Evolutionary conservation across 1,140 invertebrate genomes (phyloP), one percentile per base, ranked within the genome.

Genomic region (Portunus trituberculatus): DNA sequence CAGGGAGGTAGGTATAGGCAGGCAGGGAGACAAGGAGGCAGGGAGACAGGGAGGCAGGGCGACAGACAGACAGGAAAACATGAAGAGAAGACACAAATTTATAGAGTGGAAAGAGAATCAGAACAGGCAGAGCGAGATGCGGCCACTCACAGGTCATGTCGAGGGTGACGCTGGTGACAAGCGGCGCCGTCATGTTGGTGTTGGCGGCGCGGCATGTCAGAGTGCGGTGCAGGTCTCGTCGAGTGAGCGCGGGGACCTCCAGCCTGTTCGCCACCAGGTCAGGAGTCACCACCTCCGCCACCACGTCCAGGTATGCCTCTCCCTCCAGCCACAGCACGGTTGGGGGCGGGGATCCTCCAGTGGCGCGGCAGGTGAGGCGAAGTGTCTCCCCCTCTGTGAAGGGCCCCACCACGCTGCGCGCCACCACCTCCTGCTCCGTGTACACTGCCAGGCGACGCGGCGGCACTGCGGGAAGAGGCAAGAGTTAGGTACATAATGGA

Each of bases 191-290:
- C 39, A 97, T 93, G 88, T 97, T 96, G 32, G 96, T 96, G 90
- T 97, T 97, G 12, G 96, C 96, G 0, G 96, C 96, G 92, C 96
- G 96, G 92, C 97, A 97, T 12, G 96, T 96, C 12, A 96, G 88
- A 20, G 88, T 93, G 6, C 96, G 94, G 46, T 96, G 93, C 46
- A 97, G 95, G 86, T 97, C 96, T 4, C 96, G 93, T 29, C 97
- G 94, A 7, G 96, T 95, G n/a, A 97, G 93, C 28, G 83, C 29
- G 1, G 94, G 91, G 32, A 97, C 94, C 31, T 96, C 59, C 31
- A 97, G 59, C 7, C 48, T 83, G 87, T 95, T 95, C 3, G 31
- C 32, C 2, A 84, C 91, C 25, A 89, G 39, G 12, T 94, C 88
- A 10, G 52, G 20, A 0, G 67, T 90, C 39, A 59, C 67, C 31